Evolutionary conservation across 2,888 invertebrate species (phyloP).

Genomic region (Andrena minutula): DNA sequence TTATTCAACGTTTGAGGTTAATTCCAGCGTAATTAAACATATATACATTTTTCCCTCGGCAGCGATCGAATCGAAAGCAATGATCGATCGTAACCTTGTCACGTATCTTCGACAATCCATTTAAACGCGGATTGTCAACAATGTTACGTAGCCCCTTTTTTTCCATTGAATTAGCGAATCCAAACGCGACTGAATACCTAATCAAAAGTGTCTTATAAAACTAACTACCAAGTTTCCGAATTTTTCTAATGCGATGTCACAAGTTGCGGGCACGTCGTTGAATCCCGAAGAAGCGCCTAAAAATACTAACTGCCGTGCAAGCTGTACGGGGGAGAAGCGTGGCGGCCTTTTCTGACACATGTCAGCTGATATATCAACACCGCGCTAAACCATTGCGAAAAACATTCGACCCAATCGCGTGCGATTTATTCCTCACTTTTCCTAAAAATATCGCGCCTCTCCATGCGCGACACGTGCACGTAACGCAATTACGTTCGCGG

Average conservation of each 20-base stretch:
- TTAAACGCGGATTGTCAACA: not conserved
- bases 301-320: not conserved
- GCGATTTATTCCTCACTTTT: not conserved
- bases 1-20: conserved; percentile 15
- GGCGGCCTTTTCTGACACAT: conserved; percentile 56
- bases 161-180: not conserved
- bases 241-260: not conserved
- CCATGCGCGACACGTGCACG: not conserved
- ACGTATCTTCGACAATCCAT: not conserved
- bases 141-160: conserved; percentile 3
- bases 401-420: conserved; percentile 10
- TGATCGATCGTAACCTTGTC: conserved; percentile 25
- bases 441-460: not conserved
- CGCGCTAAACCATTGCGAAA: conserved; percentile 19
- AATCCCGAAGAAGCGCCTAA: conserved; percentile 6
- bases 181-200: not conserved
- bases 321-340: not conserved
- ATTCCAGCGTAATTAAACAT: conserved; percentile 8
- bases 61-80: conserved; percentile 3
- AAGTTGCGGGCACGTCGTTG: not conserved
- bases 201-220: not conserved
- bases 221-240: not conserved
- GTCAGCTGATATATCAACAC: conserved; percentile 59
- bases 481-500: not conserved
- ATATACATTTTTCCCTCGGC: not conserved